These are phyloP conservation scores for Heliconius sara DNA, from an alignment of 2,888 invertebrate genomes.

Conservation along the genomic window DNA sequence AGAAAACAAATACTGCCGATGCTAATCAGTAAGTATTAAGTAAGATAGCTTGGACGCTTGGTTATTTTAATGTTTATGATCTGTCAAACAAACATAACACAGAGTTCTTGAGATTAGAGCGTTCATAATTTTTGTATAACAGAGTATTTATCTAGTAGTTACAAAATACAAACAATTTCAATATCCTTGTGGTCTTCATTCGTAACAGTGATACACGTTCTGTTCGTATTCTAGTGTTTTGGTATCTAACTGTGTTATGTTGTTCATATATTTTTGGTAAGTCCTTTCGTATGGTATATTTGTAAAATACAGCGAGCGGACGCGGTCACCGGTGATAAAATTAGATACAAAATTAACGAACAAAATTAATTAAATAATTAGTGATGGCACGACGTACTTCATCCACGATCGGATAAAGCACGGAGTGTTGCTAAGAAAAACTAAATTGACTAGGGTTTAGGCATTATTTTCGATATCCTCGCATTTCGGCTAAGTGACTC, in stretches of 20 bases:
- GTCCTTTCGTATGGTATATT: slow-evolving; percentile 77
- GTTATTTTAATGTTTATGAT: slow-evolving; percentile 48
- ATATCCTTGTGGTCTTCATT: slow-evolving; percentile 84
- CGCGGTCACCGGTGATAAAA: slow-evolving; percentile 82
- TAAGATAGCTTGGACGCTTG: slow-evolving; percentile 67
- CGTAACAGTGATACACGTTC: slow-evolving; percentile 80
- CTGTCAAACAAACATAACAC: slow-evolving; percentile 50
- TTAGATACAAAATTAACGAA: slow-evolving; percentile 74
- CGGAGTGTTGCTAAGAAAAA: slow-evolving; percentile 52
- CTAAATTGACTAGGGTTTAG: slow-evolving; percentile 80
- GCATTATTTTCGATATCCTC: slow-evolving; percentile 83
- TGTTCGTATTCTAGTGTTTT: slow-evolving; percentile 69
- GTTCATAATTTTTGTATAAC: slow-evolving; percentile 74
- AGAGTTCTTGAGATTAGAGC: slow-evolving; percentile 54
- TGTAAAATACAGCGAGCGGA: slow-evolving; percentile 80
- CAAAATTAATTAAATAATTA: slow-evolving; percentile 58
- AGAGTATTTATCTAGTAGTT: slow-evolving; percentile 52
- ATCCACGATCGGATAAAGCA: slow-evolving; percentile 46
- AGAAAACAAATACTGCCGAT: slow-evolving; percentile 79
- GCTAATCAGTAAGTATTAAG: slow-evolving; percentile 68
- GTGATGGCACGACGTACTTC: slow-evolving; percentile 60
- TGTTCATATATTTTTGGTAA: slow-evolving; percentile 63
- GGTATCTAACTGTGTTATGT: slow-evolving; percentile 62
- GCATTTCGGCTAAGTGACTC: slow-evolving; percentile 83
- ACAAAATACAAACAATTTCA: slow-evolving; percentile 68